A percentile compares a stretch with the other conserved stretches of the same genome.
Conservation (phyloP, 2,888 invertebrate genomes). For the Autographa pulchrina region DNA sequence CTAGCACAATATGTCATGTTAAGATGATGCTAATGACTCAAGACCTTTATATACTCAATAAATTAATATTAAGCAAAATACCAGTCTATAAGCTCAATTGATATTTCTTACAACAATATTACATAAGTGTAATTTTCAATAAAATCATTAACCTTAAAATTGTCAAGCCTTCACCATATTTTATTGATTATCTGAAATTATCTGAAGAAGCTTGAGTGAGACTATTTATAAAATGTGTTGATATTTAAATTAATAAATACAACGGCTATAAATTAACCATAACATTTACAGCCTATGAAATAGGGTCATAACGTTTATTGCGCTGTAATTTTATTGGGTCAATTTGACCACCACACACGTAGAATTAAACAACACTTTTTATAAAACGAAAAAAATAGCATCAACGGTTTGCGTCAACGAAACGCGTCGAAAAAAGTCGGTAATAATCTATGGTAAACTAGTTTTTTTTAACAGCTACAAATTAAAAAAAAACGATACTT, state of each 20-base stretch:
- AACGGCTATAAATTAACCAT: constrained; percentile 8
- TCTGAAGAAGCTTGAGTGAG: neutral
- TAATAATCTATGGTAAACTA: no score
- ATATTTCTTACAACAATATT: neutral
- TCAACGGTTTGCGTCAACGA: constrained; percentile 46
- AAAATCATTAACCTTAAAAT: neutral
- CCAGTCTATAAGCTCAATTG: neutral
- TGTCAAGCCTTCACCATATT: neutral
- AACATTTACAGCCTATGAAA: constrained; percentile 7
- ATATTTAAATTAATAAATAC: constrained; percentile 3
- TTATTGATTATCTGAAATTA: neutral
- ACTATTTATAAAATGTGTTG: neutral
- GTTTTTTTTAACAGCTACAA: no score
- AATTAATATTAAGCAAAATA: neutral
- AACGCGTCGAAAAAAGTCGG: constrained; percentile 47
- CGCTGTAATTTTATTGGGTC: neutral
- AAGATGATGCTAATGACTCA: neutral
- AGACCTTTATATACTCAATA: constrained; percentile 4
- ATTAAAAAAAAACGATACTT: no score
- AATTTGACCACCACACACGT: no score
- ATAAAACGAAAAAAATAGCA: constrained; percentile 17
- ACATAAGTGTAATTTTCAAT: neutral
- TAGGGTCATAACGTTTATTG: constrained; percentile 1
- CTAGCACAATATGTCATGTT: neutral
- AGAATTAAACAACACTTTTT: constrained; percentile 11